Evolutionary conservation across 2,888 invertebrate species (phyloP), one percentile per base, ranked within the genome.

Genomic region (Poecilobothrus nobilitatus): DNA sequence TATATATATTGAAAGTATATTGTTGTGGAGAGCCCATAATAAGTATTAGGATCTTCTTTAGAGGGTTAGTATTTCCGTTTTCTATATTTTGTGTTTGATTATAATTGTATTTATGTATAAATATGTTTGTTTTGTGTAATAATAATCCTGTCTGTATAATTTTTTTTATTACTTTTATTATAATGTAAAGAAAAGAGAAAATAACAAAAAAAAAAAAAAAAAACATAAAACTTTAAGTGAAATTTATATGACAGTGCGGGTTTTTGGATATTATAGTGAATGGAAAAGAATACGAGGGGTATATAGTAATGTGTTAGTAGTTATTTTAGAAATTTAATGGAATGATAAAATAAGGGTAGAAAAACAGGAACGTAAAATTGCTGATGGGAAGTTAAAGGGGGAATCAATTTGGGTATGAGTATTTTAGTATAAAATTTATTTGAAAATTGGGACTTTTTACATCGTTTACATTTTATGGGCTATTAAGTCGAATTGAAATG

Each of bases 401-500:
- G 3, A 27, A 5, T 27, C 27, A 27, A 27, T 27, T 27, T 27
- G 27, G 53, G 53, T 18, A 15, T 6, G 53, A 18, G 18, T 15
- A 53, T 53, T n/a, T n/a, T n/a, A n/a, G n/a, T n/a, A n/a, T n/a
- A n/a, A n/a, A n/a, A n/a, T 53, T 53, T 53, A 53, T 53, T 53
- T 53, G 53, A 53, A 53, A 27, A 53, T 53, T 53, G 53, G 53
- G 53, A 53, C 53, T 53, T 53, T 27, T 53, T 53, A 53, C 53
- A 53, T 53, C 53, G 53, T 53, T 53, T 53, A 63, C 27, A 4
- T 63, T 63, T 63, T 63, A 63, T 63, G 63, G 63, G 18, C 27
- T 20, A 27, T 63, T 63, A 63, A 63, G 27, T 63, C 63, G 63
- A 63, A 63, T 63, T 63, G 63, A 63, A 63, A 63, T 63, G 63